Conservation (phyloP, 2,888 invertebrate species). For the Abrostola tripartita region DNA sequence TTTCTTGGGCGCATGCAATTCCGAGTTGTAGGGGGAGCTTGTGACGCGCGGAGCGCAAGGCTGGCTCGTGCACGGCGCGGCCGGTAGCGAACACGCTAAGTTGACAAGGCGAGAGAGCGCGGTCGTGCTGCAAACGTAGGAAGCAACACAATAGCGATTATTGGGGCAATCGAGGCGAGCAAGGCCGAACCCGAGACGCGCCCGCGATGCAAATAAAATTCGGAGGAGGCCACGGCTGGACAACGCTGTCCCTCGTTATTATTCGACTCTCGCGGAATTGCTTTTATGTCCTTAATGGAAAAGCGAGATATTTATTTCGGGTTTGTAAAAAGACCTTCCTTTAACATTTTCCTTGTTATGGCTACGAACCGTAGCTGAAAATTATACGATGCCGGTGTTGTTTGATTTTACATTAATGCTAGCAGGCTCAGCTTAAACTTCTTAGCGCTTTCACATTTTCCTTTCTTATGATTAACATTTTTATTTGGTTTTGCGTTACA, state of each 20-base stretch:
- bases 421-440: slow-evolving; percentile 24
- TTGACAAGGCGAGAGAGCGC: slow-evolving; percentile 37
- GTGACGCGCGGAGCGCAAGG: slow-evolving; percentile 50
- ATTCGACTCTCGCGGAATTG: slow-evolving; percentile 87
- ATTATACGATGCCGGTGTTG: slow-evolving; percentile 70
- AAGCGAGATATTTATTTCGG: slow-evolving; percentile 86
- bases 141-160: slow-evolving; percentile 80
- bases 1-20: slow-evolving; percentile 82
- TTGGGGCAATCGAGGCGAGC: slow-evolving; percentile 80
- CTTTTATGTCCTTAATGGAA: slow-evolving; percentile 87
- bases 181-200: slow-evolving; percentile 71
- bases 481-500: background rate
- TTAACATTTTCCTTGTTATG: slow-evolving; percentile 77
- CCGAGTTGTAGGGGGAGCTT: slow-evolving; percentile 75
- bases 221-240: slow-evolving; percentile 80
- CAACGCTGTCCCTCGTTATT: slow-evolving; percentile 86
- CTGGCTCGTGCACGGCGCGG: slow-evolving; percentile 47
- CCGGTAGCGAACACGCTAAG: slow-evolving; percentile 45
- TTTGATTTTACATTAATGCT: slow-evolving; percentile 65
- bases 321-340: slow-evolving; percentile 76
- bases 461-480: slow-evolving; percentile 9
- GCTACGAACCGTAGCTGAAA: slow-evolving; percentile 69
- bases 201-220: slow-evolving; percentile 86
- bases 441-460: slow-evolving; percentile 16
- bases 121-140: slow-evolving; percentile 56